A percentile compares a stretch with the other conserved stretches of the same genome.
These are phyloP conservation scores for Lasioglossum zephyrum DNA, from an alignment of 2,888 invertebrate species.

Conservation along the genomic window DNA sequence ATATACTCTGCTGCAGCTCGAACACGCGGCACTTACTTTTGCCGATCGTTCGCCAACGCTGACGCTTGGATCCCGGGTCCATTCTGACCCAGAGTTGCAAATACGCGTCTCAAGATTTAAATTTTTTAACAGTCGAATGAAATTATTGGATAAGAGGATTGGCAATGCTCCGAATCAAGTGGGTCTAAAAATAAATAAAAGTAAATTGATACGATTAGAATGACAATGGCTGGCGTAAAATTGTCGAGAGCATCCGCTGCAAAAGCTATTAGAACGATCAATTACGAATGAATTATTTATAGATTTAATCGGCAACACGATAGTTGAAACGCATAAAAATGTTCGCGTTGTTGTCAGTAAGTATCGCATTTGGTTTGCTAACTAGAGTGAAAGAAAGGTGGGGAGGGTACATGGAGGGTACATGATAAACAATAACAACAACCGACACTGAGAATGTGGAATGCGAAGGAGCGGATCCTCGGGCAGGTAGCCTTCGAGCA, in stretches of 20 bases:
- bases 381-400: background rate
- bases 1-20: conserved; percentile 38
- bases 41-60: background rate
- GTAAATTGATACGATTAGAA: background rate
- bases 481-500: conserved; percentile 13
- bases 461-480: conserved; percentile 2
- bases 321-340: background rate
- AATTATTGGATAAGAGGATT: background rate
- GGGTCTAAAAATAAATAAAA: too few species aligned
- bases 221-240: background rate
- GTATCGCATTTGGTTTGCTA: background rate
- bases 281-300: background rate
- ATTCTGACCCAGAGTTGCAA: background rate
- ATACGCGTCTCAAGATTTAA: too few species aligned
- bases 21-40: background rate
- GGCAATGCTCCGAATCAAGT: too few species aligned
- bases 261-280: background rate
- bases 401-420: too few species aligned
- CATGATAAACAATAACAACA: background rate
- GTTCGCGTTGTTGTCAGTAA: background rate
- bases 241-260: background rate
- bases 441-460: background rate
- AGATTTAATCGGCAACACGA: background rate
- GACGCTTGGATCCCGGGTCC: background rate
- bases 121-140: background rate